Base-by-base conservation (phyloP, 2,888 invertebrate genomes). In the Mythimna ferrago region DNA sequence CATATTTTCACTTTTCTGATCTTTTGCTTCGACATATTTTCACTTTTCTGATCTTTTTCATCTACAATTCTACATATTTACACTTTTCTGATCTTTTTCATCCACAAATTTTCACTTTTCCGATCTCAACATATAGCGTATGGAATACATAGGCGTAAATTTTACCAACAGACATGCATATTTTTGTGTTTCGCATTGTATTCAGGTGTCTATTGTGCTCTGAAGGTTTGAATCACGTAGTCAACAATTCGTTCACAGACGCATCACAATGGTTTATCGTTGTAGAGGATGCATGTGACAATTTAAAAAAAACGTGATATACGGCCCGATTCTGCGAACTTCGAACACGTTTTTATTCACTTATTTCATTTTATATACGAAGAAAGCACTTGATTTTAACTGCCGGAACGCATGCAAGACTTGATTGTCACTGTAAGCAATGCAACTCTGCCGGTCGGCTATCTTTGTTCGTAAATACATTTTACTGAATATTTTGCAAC, bases 321-420 rank as follows among this genome's bases (percentile, higher is more conserved):
- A 72, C n/a, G 54, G 53, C 64, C 35, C 44, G 58, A 61, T 84
- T 84, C 84, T 58, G 44, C 54, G 80, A 74, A 76, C 35, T 66
- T 9, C 11, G 66, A 72, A 71, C 54, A 62, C 51, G 48, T 60
- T 56, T 11, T 64, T 79, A 60, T 72, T 63, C 26, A 53, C 35
- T 53, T 79, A 65, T 54, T 71, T 72, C 6, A 71, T 71, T 68
- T 67, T 75, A 69, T 65, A 54, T 60, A 66, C n/a, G 44, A 76
- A 68, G 67, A 76, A 76, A 76, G 70, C 44, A 60, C 48, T 66
- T 64, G 32, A 57, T 69, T 74, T 73, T 70, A 61, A 80, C 53
- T 71, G 58, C 48, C 10, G 53, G 56, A 62, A 76, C 67, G 66
- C 68, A 80, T 78, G 68, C 56, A 69, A 72, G 68, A 73, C 69